Evolutionary conservation across 1,140 invertebrate species (phyloP).

Genomic region (Argopecten irradians): DNA sequence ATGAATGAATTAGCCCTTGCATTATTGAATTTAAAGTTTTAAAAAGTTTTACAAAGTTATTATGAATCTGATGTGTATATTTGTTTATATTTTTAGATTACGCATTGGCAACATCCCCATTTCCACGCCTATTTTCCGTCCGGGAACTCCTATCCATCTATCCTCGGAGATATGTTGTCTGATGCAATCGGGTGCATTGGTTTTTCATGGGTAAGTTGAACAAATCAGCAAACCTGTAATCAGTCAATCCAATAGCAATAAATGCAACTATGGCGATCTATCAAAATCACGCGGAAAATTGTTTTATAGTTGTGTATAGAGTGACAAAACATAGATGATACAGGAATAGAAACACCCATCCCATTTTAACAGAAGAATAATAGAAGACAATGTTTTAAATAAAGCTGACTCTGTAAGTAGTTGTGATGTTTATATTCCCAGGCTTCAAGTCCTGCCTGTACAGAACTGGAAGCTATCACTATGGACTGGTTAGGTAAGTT

Average conservation of each 20-base stretch:
- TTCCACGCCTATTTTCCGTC: slow-evolving; percentile 99
- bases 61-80: neutral
- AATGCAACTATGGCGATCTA: neutral
- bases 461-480: slow-evolving; percentile 97
- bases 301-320: neutral
- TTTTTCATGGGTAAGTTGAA: slow-evolving; percentile 93
- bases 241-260: neutral
- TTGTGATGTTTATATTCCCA: slow-evolving; percentile 69
- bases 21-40: too few relatives aligned
- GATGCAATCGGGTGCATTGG: slow-evolving; percentile 97
- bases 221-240: neutral
- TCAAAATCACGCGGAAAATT: neutral
- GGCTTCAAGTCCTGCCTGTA: slow-evolving; percentile 97
- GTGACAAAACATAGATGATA: neutral
- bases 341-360: neutral
- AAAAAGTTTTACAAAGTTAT: neutral
- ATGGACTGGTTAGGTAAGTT: slow-evolving; percentile 95
- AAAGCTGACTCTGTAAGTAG: too few relatives aligned
- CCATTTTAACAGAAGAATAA: neutral
- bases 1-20: too few relatives aligned
- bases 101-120: slow-evolving; percentile 99
- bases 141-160: slow-evolving; percentile 97
- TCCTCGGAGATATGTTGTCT: slow-evolving; percentile 97
- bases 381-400: neutral
- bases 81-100: slow-evolving; percentile 82